Evolutionary conservation across 1,140 invertebrate genomes (phyloP), one percentile per base, ranked within the genome.

Genomic region (Solenopsis invicta): DNA sequence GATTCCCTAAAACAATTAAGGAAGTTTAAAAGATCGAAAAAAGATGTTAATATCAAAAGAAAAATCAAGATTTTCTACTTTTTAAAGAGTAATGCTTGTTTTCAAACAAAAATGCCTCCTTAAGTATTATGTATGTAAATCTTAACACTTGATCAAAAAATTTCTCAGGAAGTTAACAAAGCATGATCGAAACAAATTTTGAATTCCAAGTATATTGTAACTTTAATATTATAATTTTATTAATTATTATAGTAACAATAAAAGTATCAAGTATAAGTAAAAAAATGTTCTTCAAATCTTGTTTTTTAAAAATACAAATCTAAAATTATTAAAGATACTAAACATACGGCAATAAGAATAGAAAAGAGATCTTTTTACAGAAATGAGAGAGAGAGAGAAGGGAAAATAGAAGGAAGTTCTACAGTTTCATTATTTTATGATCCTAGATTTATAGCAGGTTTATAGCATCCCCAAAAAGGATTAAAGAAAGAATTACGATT

Each of bases 401-500:
- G 1, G 6, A 8, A 2, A 21, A 9, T 41, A 8, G 1, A 48
- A 45, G 4, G 5, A 8, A 54, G 10, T 34, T 52, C n/a, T 8
- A 54, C 12, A 74, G 16, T 72, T 34, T 74, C 18, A 13, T 12
- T 74, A 8, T 85, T 88, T 61, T 37, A 29, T 59, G 86, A 92
- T 86, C 37, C 88, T 64, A 29, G 24, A 91, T 90, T 75, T 59
- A 86, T 66, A 5, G 45, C 67, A 87, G 64, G 86, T n/a, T n/a
- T n/a, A n/a, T n/a, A n/a, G n/a, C n/a, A n/a, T n/a, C n/a, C n/a
- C 37, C 48, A 72, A 13, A 12, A 8, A 6, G 45, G 16, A 24
- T 86, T 66, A 64, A 59, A 50, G 37, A 4, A 34, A 37, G 0
- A 6, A n/a, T 9, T 86, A 88, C 91, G 34, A 37, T 93, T 93